Evolutionary conservation across 2,888 invertebrate species (phyloP), one percentile per base, ranked within the genome.

Genomic region (Lithophane ornitopus): DNA sequence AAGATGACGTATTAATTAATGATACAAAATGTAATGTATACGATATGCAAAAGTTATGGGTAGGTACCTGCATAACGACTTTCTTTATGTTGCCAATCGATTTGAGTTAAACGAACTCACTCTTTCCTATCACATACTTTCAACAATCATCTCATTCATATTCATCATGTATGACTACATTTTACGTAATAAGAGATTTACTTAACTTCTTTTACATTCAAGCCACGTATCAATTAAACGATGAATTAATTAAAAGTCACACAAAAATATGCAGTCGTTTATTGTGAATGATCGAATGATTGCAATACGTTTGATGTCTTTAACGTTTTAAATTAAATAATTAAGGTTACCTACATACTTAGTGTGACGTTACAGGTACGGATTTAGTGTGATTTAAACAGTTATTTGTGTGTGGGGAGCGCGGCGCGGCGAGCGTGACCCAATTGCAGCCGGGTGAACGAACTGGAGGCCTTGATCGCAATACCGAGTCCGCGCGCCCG

Each of bases 401-500:
- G 95, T 94, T 95, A 94, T 94, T 94, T 93, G 93, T 92, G 93
- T 93, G 94, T 90, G 91, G 90, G 90, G 91, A 90, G 91, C 87
- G 93, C 90, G 91, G 92, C 87, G 91, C 90, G 92, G 91, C 91
- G 91, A 92, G 94, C 94, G 93, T 95, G 96, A 96, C 96, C 96
- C 91, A 95, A 94, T 96, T 96, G 94, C 90, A 82, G 85, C 88
- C 90, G 94, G 96, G 96, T 96, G 95, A 96, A 96, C 96, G 96
- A 96, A 95, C 96, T 93, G 91, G 92, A 89, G 96, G 96, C 96
- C 96, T 96, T 96, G 96, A 96, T 96, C 96, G 96, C 96, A 96
- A 96, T 96, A 94, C 93, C 90, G 92, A 89, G 85, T 80, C 87
- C 89, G 90, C 91, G 89, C 87, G 85, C 85, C 86, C 86, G 84